A percentile compares a stretch with the other conserved stretches of the same genome.
Conservation (phyloP, 2,113 vertebrate genomes). For the Pangasianodon hypophthalmus region DNA sequence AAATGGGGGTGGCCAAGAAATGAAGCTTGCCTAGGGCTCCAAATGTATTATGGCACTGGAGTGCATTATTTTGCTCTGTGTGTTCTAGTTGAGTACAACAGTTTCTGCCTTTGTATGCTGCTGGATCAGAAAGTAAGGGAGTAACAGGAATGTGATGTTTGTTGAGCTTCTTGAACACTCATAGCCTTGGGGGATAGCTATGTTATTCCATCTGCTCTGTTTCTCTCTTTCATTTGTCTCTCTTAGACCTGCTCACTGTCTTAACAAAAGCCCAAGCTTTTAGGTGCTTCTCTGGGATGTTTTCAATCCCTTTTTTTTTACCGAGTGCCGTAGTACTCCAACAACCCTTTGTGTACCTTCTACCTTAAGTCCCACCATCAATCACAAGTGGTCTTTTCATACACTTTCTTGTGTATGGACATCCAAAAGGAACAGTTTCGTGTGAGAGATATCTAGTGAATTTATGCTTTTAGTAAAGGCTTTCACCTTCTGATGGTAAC, state of each 20-base stretch:
- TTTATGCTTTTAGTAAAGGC: background rate
- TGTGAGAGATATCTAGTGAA: background rate
- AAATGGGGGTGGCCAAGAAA: background rate
- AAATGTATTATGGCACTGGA: constrained; percentile 3
- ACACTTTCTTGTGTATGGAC: background rate
- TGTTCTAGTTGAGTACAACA: background rate
- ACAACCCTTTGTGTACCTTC: background rate
- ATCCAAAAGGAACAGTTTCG: background rate
- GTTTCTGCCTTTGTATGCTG: background rate
- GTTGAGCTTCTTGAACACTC: constrained; percentile 4
- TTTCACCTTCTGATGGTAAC: background rate
- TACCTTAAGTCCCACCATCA: background rate
- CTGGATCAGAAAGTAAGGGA: background rate
- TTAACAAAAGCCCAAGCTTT: background rate
- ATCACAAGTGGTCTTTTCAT: background rate
- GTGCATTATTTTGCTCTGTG: background rate
- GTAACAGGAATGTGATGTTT: constrained; percentile 16
- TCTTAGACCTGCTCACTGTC: background rate
- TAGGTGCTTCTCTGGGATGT: background rate
- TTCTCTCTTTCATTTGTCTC: background rate
- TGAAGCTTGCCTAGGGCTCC: background rate
- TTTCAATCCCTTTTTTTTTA: background rate
- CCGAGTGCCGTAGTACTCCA: background rate
- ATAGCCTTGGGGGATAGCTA: background rate
- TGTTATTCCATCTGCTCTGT: constrained; percentile 5